A percentile compares a stretch with the other conserved stretches of the same genome.
Evolutionary conservation across 2,113 vertebrate genomes (phyloP).

Genomic region (Platichthys stellatus): DNA sequence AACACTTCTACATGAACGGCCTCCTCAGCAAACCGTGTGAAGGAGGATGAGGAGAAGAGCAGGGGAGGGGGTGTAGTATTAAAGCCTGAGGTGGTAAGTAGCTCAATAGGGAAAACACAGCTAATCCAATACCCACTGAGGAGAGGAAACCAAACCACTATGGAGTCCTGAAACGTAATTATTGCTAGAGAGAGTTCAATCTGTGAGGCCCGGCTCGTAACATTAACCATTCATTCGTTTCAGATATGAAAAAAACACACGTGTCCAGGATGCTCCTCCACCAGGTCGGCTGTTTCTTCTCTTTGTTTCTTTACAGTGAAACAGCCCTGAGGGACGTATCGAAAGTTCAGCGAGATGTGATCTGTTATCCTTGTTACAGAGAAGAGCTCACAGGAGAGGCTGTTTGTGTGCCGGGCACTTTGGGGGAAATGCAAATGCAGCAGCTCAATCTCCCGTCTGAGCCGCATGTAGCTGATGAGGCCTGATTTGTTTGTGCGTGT

Average conservation of each 20-base stretch:
- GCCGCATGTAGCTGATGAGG: conserved; percentile 44
- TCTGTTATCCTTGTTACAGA: conserved; percentile 50
- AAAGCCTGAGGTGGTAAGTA: conserved; percentile 60
- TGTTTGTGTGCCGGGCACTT: conserved; percentile 57
- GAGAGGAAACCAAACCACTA: conserved; percentile 41
- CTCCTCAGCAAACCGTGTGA: conserved; percentile 50
- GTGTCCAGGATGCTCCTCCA: background rate
- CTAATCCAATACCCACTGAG: conserved; percentile 55
- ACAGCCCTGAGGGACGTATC: conserved; percentile 17
- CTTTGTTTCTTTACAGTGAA: background rate
- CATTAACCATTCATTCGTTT: conserved; percentile 15
- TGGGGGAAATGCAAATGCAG: conserved; percentile 64
- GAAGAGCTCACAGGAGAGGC: conserved; percentile 51
- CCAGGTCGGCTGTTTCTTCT: background rate
- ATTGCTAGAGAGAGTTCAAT: conserved; percentile 23
- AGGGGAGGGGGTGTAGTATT: conserved; percentile 15
- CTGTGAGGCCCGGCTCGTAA: background rate
- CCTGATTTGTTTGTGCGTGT: conserved; percentile 4
- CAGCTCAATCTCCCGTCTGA: conserved; percentile 43
- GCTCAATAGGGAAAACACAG: conserved; percentile 59
- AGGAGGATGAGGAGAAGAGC: background rate
- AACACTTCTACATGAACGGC: background rate
- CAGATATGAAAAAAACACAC: background rate
- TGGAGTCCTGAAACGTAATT: conserved; percentile 37
- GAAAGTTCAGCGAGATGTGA: conserved; percentile 51